Base-by-base conservation (phyloP, 2,113 vertebrate genomes). In the Periophthalmus modestus region DNA sequence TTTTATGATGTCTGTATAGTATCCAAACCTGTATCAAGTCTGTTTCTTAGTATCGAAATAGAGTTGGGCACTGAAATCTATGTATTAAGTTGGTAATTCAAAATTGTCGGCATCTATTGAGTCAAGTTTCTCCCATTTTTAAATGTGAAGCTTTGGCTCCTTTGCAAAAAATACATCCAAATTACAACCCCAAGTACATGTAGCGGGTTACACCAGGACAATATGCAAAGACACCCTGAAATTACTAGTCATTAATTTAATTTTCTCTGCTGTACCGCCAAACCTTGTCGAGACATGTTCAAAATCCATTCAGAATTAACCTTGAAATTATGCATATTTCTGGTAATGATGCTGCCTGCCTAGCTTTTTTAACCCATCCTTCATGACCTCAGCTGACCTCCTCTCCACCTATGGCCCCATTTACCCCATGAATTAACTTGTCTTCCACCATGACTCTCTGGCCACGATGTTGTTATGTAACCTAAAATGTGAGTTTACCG, bases 401-500 rank as follows among this genome's bases (percentile, higher is more conserved):
- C 14, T 71, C 18, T 59, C 57, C 14, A 11, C 24, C 23, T 28
- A 13, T 23, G 57, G 23, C 57, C 23, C 57, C 21, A 24, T 36
- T 36, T 65, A 16, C 33, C 34, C 15, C 24, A 34, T 15, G 65
- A 81, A 62, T 71, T 4, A 61, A 66, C 61, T 54, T 52, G 19
- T 68, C 66, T 24, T n/a, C 46, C n/a, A 68, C 71, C 48, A n/a
- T 61, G 66, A 66, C 4, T 69, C 21, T 72, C 19, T 52, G 58
- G 68, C 62, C 21, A n/a, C 23, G 23, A 39, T 55, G 72, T 19
- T 18, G 7, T 86, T 81, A 77, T 68, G 66, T 76, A 85, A 85
- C 70, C 66, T n/a, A 46, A 86, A 77, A 86, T 72, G 78, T 82
- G 78, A 82, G 67, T 63, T 74, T 54, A 39, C 71, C 73, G 71